Conservation (phyloP, 2,888 invertebrate genomes). For the Ectemnius continuus region DNA sequence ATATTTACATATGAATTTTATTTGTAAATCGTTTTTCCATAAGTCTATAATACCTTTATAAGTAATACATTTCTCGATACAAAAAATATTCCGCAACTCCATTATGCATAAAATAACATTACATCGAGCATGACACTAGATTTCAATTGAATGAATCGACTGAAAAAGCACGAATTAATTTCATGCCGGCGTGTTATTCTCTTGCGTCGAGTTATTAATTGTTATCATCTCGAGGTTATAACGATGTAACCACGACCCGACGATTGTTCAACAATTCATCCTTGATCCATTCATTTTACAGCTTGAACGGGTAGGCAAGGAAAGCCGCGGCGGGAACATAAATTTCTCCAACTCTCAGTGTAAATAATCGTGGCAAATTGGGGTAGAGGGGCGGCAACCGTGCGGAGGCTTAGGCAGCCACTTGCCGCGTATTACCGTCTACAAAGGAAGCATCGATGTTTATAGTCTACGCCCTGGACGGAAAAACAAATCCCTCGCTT, state of each 20-base stretch:
- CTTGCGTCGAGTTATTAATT: conserved; percentile 39
- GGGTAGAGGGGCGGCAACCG: conserved; percentile 44
- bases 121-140: no score
- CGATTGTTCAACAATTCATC: conserved; percentile 38
- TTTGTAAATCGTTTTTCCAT: no score
- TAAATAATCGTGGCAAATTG: conserved; percentile 63
- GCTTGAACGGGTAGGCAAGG: conserved; percentile 14
- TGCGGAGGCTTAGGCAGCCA: conserved; percentile 30
- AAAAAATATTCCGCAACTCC: no score
- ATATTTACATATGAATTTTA: no score
- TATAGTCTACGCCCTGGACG: background rate
- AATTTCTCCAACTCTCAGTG: conserved; percentile 47
- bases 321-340: conserved; percentile 37
- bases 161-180: no score
- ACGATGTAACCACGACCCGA: conserved; percentile 44
- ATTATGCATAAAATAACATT: no score
- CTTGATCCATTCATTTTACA: conserved; percentile 40
- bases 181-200: no score
- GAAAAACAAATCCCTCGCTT: conserved; percentile 10
- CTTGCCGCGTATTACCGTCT: conserved; percentile 42
- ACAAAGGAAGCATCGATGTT: conserved; percentile 28
- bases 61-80: no score
- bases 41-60: no score
- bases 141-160: no score
- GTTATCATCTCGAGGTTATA: conserved; percentile 45